Conservation (phyloP, 2,797 vertebrate species). For the Sebastes steindachneri region DNA sequence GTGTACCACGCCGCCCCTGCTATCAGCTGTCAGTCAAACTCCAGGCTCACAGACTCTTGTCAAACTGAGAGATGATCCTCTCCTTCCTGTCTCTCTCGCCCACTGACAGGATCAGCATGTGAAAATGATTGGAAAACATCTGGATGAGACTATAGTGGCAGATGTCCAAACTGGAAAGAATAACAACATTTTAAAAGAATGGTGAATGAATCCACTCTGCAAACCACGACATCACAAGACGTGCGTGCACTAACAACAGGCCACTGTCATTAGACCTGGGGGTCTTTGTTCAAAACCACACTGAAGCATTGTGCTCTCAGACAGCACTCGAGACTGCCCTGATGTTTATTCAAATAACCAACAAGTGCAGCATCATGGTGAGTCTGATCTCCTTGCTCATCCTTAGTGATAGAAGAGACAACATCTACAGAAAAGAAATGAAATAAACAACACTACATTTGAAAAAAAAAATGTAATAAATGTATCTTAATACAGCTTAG, state of each 20-base stretch:
- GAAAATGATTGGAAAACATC: slow-evolving; percentile 18
- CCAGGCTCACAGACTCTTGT: slow-evolving; percentile 53
- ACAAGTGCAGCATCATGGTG: slow-evolving; percentile 63
- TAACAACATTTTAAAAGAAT: slow-evolving; percentile 4
- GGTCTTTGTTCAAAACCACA: slow-evolving; percentile 77
- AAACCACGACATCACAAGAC: slow-evolving; percentile 62
- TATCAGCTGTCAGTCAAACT: slow-evolving; percentile 67
- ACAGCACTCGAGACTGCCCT: slow-evolving; percentile 75
- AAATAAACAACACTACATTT: neutral
- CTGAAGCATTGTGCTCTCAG: slow-evolving; percentile 75
- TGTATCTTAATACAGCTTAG: slow-evolving; percentile 28
- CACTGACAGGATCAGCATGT: slow-evolving; percentile 26
- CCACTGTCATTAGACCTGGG: slow-evolving; percentile 69
- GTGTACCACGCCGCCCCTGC: slow-evolving; percentile 28
- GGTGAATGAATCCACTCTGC: slow-evolving; percentile 56
- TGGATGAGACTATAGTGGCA: neutral
- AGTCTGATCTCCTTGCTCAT: slow-evolving; percentile 50
- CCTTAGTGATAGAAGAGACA: slow-evolving; percentile 16
- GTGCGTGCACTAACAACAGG: slow-evolving; percentile 54
- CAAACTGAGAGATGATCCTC: slow-evolving; percentile 56
- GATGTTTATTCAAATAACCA: slow-evolving; percentile 77
- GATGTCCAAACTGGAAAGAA: slow-evolving; percentile 14
- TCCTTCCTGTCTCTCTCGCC: slow-evolving; percentile 43
- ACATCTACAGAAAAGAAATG: slow-evolving; percentile 1
- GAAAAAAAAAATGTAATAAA: neutral